Percentiles rank a stretch among this genome's conserved stretches.
Evolutionary conservation across 1,140 invertebrate species (phyloP).

Genomic region (Camponotus vicinus): DNA sequence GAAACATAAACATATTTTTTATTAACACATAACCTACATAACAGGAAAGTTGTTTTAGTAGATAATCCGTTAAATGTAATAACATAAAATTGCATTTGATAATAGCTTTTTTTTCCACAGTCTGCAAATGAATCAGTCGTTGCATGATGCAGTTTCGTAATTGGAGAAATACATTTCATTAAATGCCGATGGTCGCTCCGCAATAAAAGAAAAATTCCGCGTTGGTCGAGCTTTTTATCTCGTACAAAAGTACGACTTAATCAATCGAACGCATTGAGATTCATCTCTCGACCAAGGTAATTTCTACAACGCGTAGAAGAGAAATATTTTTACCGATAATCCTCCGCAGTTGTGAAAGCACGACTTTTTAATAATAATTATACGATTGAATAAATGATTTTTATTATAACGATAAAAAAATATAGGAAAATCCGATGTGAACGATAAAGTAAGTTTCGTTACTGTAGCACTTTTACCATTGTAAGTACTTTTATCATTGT

Average conservation of each 20-base stretch:
- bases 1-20: too few relatives aligned
- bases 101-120: neutral
- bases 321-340: slow-evolving; percentile 60
- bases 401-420: slow-evolving; percentile 39
- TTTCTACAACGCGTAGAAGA: slow-evolving; percentile 9
- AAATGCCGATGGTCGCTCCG: slow-evolving; percentile 33
- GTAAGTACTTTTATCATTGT: slow-evolving; percentile 4
- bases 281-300: slow-evolving; percentile 47
- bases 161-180: slow-evolving; percentile 51
- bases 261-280: slow-evolving; percentile 58
- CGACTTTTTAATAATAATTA: slow-evolving; percentile 53
- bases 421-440: slow-evolving; percentile 26
- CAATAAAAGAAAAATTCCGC: slow-evolving; percentile 45
- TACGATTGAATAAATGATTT: slow-evolving; percentile 50
- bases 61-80: neutral
- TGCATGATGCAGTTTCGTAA: slow-evolving; percentile 45
- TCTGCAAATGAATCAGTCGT: slow-evolving; percentile 19
- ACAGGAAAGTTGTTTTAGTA: neutral
- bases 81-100: neutral
- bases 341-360: slow-evolving; percentile 23
- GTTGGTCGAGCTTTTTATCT: slow-evolving; percentile 38
- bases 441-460: neutral
- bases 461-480: slow-evolving; percentile 2
- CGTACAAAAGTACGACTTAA: slow-evolving; percentile 54
- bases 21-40: neutral